Percentiles rank a stretch among this genome's conserved stretches.
Evolutionary conservation across 2,113 vertebrate species (phyloP).

Genomic region (Phycodurus eques): DNA sequence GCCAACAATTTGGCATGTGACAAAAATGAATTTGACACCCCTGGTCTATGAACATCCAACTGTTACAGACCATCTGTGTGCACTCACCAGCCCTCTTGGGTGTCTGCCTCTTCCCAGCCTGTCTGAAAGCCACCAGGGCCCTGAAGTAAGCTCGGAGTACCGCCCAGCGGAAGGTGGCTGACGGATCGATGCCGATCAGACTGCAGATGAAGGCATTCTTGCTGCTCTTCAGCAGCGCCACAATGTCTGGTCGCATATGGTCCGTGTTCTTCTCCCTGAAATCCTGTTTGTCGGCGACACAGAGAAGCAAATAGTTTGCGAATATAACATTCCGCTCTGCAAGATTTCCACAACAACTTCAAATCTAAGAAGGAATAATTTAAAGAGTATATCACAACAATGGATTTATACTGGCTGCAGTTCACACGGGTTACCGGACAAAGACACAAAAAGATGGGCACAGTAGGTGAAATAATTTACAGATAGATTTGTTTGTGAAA

Average conservation of each 20-base stretch:
- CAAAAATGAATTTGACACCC: no score
- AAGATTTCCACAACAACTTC: not conserved
- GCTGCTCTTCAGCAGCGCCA: slow-evolving; percentile 93
- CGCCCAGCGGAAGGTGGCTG: slow-evolving; percentile 95
- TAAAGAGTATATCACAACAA: not conserved
- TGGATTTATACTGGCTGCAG: not conserved
- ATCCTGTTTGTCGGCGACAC: slow-evolving; percentile 76
- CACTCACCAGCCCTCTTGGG: slow-evolving; percentile 87
- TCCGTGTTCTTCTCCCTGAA: slow-evolving; percentile 99
- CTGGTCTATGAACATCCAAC: not conserved
- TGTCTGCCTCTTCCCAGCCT: slow-evolving; percentile 83
- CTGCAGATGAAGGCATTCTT: slow-evolving; percentile 89
- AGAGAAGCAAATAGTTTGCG: not conserved
- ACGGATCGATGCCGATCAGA: slow-evolving; percentile 91
- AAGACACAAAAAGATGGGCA: not conserved
- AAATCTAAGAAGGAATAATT: not conserved
- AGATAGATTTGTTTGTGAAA: not conserved
- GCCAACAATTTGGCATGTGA: no score
- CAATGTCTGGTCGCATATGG: slow-evolving; percentile 97
- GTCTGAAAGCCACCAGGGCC: slow-evolving; percentile 86
- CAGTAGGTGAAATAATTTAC: slow-evolving; percentile 2
- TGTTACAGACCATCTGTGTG: not conserved
- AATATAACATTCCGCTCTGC: not conserved
- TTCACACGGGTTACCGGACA: not conserved
- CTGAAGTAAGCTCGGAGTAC: slow-evolving; percentile 92